Conservation (phyloP, 2,113 vertebrate species). For the Actinemys pallida region DNA sequence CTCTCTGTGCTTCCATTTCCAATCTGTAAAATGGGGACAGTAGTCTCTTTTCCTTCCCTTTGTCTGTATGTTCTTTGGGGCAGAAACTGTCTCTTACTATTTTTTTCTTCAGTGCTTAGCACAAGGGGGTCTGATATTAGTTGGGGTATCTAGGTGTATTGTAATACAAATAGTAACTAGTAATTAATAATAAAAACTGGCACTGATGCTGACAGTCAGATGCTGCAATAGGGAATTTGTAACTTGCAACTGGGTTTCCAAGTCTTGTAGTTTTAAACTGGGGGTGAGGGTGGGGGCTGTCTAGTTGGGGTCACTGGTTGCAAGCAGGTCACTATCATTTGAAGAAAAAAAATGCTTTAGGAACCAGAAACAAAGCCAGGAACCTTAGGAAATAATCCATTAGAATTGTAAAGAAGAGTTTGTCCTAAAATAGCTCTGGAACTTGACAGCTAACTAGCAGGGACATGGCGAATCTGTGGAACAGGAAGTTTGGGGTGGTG, state of each 20-base stretch:
- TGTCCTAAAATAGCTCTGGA: not conserved
- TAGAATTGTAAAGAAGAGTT: not conserved
- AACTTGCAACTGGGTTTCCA: not conserved
- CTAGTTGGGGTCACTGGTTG: no score
- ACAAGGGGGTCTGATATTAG: not conserved
- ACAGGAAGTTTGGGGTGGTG: not conserved
- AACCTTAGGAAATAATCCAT: not conserved
- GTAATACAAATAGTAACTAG: not conserved
- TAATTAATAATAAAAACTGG: not conserved
- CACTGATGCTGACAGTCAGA: not conserved
- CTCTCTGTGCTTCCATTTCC: not conserved
- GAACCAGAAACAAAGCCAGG: not conserved
- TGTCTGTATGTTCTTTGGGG: not conserved
- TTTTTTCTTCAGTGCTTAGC: not conserved
- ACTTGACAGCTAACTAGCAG: not conserved
- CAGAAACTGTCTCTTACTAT: not conserved
- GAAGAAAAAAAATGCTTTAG: not conserved
- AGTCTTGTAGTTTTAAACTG: rapidly evolving
- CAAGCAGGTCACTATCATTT: not conserved
- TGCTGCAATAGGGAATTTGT: not conserved
- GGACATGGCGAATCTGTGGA: not conserved
- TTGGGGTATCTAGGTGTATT: not conserved
- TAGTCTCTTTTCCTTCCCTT: not conserved
- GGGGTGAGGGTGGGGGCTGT: not conserved
- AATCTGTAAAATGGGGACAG: not conserved